Conservation (phyloP, 2,888 invertebrate species). For the Quadriops clusia region DNA sequence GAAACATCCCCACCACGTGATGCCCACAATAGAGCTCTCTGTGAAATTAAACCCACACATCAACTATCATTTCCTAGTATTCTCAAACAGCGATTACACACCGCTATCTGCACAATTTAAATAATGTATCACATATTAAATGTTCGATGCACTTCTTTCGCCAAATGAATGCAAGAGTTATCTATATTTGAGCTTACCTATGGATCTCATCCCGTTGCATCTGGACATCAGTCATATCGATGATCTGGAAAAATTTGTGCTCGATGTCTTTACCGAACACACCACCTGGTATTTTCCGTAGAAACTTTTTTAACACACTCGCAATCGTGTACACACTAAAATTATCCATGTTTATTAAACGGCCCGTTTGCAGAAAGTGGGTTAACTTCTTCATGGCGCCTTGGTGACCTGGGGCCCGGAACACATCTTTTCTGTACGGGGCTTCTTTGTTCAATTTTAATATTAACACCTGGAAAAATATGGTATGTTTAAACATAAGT, state of each 20-base stretch:
- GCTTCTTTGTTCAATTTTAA: conserved; percentile 91
- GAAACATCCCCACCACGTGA: too few species aligned
- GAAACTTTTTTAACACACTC: conserved; percentile 94
- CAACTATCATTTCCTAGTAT: too few species aligned
- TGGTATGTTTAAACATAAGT: too few species aligned
- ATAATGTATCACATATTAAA: too few species aligned
- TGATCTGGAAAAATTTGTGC: conserved; percentile 76
- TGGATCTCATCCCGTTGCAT: conserved; percentile 87
- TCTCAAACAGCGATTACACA: too few species aligned
- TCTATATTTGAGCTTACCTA: conserved; percentile 48
- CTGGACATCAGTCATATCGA: conserved; percentile 68
- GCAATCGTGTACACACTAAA: conserved; percentile 97
- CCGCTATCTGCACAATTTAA: too few species aligned
- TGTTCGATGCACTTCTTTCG: too few species aligned
- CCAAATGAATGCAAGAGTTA: not conserved
- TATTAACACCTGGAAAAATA: conserved; percentile 70
- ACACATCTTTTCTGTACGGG: conserved; percentile 84
- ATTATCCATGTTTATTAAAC: conserved; percentile 85
- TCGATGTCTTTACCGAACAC: conserved; percentile 90
- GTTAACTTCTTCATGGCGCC: conserved; percentile 89
- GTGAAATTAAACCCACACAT: too few species aligned
- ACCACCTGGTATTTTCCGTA: conserved; percentile 92
- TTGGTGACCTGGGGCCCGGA: conserved; percentile 90
- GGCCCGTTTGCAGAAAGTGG: conserved; percentile 80
- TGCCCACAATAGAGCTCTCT: too few species aligned